These are phyloP conservation scores for Drosophila lacteicornis DNA, from an alignment of 1,140 invertebrate genomes.

Conservation along the genomic window DNA sequence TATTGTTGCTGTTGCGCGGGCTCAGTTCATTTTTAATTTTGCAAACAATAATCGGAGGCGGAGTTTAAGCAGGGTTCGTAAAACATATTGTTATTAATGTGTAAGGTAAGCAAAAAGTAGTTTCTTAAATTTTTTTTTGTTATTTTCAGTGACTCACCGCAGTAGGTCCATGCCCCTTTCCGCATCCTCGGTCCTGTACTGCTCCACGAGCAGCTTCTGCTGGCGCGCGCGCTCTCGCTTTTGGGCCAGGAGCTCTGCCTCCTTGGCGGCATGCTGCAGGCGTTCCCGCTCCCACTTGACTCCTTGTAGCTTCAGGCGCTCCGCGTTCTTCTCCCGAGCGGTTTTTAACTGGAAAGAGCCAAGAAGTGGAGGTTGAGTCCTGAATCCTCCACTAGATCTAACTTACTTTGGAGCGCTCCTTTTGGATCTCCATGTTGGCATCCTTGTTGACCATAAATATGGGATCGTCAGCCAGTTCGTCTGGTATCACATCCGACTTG, in stretches of 20 bases:
- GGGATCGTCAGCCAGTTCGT: conserved; percentile 87
- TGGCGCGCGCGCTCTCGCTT: conserved; percentile 60
- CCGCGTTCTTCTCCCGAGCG: conserved; percentile 79
- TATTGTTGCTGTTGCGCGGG: conserved; percentile 19
- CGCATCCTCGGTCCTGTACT: conserved; percentile 73
- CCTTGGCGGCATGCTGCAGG: conserved; percentile 72
- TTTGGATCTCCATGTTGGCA: conserved; percentile 86
- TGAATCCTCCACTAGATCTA: background rate
- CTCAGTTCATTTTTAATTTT: conserved; percentile 35
- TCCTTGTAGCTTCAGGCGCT: conserved; percentile 75
- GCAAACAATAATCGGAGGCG: conserved; percentile 7
- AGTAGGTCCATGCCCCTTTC: conserved; percentile 77
- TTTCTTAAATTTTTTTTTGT: background rate
- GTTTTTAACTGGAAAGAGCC: conserved; percentile 69
- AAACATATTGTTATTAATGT: background rate
- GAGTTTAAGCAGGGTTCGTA: background rate
- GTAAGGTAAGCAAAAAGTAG: background rate
- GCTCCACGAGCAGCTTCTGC: conserved; percentile 74
- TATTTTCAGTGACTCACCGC: conserved; percentile 57
- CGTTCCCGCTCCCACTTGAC: conserved; percentile 83
- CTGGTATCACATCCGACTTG: conserved; percentile 86
- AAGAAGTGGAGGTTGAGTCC: too few species aligned
- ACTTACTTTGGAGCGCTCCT: conserved; percentile 86
- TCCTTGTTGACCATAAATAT: conserved; percentile 87
- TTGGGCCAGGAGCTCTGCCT: conserved; percentile 69